Percentiles rank a stretch among this genome's conserved stretches.
phyloP scores from a whole-genome alignment of 2,113 vertebrate species.

The Carettochelys insculpta region DNA sequence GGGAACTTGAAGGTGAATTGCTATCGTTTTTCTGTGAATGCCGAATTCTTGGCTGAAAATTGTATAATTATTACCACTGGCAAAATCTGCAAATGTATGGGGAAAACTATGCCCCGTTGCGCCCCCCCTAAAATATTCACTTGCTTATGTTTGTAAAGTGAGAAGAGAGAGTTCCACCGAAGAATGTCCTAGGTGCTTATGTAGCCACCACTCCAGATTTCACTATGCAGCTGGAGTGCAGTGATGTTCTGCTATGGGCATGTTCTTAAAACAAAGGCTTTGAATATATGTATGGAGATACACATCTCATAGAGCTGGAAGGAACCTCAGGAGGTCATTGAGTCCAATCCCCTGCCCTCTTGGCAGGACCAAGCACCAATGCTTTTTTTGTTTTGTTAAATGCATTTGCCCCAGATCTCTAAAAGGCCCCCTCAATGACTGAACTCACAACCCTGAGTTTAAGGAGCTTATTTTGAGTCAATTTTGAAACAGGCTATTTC shows the following conservation, averaged over 20 bases:
- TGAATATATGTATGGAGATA: no score
- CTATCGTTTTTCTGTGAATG: neutral
- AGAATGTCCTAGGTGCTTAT: neutral
- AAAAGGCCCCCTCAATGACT: no score
- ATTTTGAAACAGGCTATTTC: no score
- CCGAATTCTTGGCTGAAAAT: neutral
- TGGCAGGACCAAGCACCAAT: no score
- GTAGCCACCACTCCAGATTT: neutral
- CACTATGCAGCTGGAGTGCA: neutral
- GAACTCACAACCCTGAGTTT: no score
- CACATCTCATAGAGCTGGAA: no score
- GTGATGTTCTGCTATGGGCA: neutral
- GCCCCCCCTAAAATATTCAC: neutral
- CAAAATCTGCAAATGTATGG: neutral
- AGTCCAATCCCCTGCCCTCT: no score
- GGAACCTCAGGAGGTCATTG: no score
- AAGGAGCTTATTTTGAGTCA: no score
- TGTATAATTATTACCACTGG: neutral
- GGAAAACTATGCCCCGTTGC: neutral
- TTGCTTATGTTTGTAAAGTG: neutral
- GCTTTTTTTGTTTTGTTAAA: no score
- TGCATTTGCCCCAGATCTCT: no score
- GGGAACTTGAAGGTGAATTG: slow-evolving; percentile 1
- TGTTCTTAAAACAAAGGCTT: neutral
- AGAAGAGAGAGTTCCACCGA: neutral